Percentiles rank a stretch among this genome's conserved stretches.
phyloP scores from a whole-genome alignment of 1,140 invertebrate species.

The Drosophila leontia region DNA sequence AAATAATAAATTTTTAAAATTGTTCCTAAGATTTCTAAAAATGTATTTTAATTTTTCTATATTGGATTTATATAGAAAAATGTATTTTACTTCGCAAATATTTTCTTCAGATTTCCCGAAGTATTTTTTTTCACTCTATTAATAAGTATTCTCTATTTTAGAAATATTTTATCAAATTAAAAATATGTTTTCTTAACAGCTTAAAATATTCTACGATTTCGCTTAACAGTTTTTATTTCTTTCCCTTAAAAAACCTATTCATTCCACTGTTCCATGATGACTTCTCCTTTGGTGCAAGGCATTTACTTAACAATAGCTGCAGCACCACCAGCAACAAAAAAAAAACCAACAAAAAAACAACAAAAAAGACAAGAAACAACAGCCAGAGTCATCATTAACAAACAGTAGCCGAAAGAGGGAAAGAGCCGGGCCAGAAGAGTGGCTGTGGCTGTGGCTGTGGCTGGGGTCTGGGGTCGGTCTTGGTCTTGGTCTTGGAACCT shows the following conservation, averaged over 20 bases:
- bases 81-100: no score
- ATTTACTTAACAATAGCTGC: constrained; percentile 56
- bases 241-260: background rate
- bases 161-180: no score
- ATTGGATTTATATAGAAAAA: no score
- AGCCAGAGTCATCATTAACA: constrained; percentile 69
- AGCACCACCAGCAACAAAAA: constrained; percentile 23
- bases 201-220: background rate
- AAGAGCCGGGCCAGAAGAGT: constrained; percentile 28
- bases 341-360: constrained; percentile 13
- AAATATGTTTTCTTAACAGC: background rate
- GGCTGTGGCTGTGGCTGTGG: background rate
- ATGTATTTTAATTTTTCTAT: no score
- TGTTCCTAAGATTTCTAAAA: no score
- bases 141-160: no score
- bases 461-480: background rate
- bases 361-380: constrained; percentile 9
- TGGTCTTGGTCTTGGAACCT: constrained; percentile 12
- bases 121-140: no score
- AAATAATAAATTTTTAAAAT: background rate
- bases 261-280: constrained; percentile 36
- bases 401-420: constrained; percentile 68
- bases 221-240: background rate
- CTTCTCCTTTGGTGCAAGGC: constrained; percentile 38
- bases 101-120: no score